Percentiles rank a stretch among this genome's conserved stretches.
phyloP scores from a whole-genome alignment of 1,140 invertebrate genomes.

The Papilio xuthus region DNA sequence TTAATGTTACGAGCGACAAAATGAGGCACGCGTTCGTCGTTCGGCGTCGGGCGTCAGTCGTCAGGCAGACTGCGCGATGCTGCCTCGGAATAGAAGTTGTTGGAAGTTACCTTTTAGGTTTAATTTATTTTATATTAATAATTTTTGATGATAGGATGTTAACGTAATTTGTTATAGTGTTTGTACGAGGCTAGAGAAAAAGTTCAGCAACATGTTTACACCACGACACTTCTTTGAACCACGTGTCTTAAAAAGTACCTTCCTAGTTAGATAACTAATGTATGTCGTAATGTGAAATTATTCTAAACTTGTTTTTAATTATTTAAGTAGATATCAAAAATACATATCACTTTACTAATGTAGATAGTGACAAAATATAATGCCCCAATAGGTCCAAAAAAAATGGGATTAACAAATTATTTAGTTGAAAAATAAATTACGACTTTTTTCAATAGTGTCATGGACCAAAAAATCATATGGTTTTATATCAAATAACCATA shows the following conservation, averaged over 20 bases:
- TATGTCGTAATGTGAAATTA: conserved; percentile 42
- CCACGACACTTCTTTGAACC: conserved; percentile 56
- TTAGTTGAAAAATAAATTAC: conserved; percentile 7
- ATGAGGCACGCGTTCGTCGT: conserved; percentile 37
- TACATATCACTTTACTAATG: conserved; percentile 33
- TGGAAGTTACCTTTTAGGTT: conserved; percentile 80
- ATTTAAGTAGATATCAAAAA: conserved; percentile 37
- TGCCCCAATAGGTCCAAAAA: not conserved
- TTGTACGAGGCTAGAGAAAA: conserved; percentile 69
- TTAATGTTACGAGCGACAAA: conserved; percentile 58
- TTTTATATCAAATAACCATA: not conserved
- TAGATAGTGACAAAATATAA: conserved; percentile 28
- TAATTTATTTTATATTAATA: conserved; percentile 75
- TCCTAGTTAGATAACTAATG: conserved; percentile 71
- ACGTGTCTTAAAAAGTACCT: conserved; percentile 80
- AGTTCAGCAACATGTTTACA: conserved; percentile 75
- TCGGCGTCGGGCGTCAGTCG: not conserved
- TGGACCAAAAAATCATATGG: conserved; percentile 10
- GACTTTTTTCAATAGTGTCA: conserved; percentile 9
- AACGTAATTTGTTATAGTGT: conserved; percentile 73
- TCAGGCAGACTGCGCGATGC: conserved; percentile 11
- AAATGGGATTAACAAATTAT: conserved; percentile 6
- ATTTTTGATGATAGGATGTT: conserved; percentile 71
- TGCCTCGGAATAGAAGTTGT: conserved; percentile 52
- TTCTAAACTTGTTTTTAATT: conserved; percentile 35